Conservation (phyloP, 2,797 vertebrate species). For the Pterois miles region DNA sequence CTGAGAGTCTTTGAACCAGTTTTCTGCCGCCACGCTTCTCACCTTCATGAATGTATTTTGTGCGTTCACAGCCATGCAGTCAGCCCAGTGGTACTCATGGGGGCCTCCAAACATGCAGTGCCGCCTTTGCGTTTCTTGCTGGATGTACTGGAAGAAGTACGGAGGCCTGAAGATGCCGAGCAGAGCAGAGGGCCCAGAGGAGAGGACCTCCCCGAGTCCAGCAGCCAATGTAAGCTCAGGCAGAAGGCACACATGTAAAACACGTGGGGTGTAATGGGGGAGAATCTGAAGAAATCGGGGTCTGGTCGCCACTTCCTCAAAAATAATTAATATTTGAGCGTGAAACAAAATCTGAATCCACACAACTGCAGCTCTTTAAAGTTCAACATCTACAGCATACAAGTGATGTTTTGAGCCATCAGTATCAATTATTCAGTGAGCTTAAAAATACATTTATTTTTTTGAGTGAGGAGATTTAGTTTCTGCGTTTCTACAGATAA, state of each 20-base stretch:
- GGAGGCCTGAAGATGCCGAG: conserved; percentile 98
- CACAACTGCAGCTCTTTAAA: not conserved
- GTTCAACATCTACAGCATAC: not conserved
- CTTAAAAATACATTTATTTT: conserved; percentile 5
- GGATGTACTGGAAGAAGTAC: conserved; percentile 99
- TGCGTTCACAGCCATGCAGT: conserved; percentile 88
- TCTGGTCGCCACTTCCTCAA: not conserved
- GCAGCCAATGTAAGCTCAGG: conserved; percentile 79
- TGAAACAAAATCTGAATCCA: not conserved
- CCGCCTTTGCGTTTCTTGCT: conserved; percentile 95
- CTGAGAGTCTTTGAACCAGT: conserved; percentile 20
- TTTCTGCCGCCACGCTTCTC: not conserved
- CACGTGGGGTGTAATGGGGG: not conserved
- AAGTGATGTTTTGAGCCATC: not conserved
- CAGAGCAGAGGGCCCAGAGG: conserved; percentile 90
- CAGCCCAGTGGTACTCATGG: conserved; percentile 98
- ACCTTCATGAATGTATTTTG: conserved; percentile 33
- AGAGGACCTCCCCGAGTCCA: conserved; percentile 91
- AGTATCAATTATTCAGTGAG: conserved; percentile 14
- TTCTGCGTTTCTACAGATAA: not conserved
- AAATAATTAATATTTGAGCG: too few relatives aligned
- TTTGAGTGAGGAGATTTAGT: not conserved
- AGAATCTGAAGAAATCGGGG: not conserved
- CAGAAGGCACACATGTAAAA: not conserved
- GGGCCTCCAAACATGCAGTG: conserved; percentile 98